Evolutionary conservation across 2,888 invertebrate species (phyloP), one percentile per base, ranked within the genome.

Genomic region (Ectemnius lituratus): DNA sequence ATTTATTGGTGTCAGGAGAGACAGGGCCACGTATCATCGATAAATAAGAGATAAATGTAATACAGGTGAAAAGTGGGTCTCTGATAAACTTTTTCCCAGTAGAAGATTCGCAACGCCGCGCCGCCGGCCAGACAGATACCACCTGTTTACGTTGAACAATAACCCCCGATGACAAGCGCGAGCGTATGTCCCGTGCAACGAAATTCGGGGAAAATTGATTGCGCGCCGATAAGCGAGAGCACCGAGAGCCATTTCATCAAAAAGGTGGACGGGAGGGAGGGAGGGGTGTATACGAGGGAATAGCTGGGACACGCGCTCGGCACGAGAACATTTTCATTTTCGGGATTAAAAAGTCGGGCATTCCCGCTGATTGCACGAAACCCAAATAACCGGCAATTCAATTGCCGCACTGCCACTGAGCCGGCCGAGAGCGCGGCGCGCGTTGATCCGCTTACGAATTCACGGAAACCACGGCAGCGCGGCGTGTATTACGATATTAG

Each of bases 191-290:
- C 0, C 65, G 52, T 4, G n/a, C 67, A 59, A 47, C 23, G 62
- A 70, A 75, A 67, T 75, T 76, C 75, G 67, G 11, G 20, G 71
- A 72, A 71, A 61, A 70, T 63, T 63, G 59, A 69, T 70, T 63
- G 75, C 4, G 3, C 49, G 14, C 23, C 52, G 73, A 75, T 75
- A 73, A 68, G n/a, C 52, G 52, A 52, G 4, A 14, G n/a, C 52
- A 14, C 6, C 8, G 52, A 52, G 16, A 52, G 16, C 14, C 16
- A 52, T 52, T 52, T 52, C n/a, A 16, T 52, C 52, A 37, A 37
- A 37, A 37, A 37, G 37, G 1, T 13, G 52, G 52, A n/a, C n/a
- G n/a, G n/a, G n/a, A n/a, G n/a, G n/a, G n/a, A n/a, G n/a, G 16
- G n/a, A 52, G 16, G 14, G 52, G 16, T 14, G 23, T 23, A 3